Base-by-base conservation (phyloP, 1,140 invertebrate genomes). In the Aphidius gifuensis region DNA sequence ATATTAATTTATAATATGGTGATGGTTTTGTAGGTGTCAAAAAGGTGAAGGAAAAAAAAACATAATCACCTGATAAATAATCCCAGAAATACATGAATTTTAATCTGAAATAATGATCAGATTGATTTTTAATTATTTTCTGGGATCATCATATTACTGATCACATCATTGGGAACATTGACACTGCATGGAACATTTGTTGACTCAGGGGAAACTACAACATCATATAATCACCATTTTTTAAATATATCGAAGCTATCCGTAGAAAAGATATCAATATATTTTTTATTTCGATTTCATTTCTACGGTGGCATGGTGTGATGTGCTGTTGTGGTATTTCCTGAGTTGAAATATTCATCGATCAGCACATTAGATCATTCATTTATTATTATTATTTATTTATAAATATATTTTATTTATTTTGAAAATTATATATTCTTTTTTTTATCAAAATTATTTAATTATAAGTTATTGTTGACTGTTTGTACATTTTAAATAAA, bases 321-420 rank as follows among this genome's bases (percentile, higher is more conserved):
- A 76, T 76, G 74, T 76, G 71, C 61, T 69, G 65, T 76, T 74
- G 68, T 75, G 74, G 71, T 70, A 68, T 56, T 68, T 66, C 48
- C 67, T 71, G 69, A 62, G 65, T 53, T 67, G 74, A 68, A 48
- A 11, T 49, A 53, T 64, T 59, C 74, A 69, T 68, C 71, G 51
- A 47, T 58, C 49, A 58, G 23, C 58, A 50, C 43, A 46, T 32
- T 23, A 11, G 59, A 49, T 51, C 47, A 49, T 55, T 55, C 9
- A 38, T 42, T 55, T 55, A 5, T 55, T 9, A 47, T 46, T 56
- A 21, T 43, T 47, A 47, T 16, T 55, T 16, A 43, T 55, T 16
- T 43, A 43, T 16, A 42, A 55, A 42, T 55, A 16, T 16, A 16
- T 16, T 9, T 16, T 9, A 11, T 40, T 42, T 43, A 39, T 55